Evolutionary conservation across 2,888 invertebrate species (phyloP), one percentile per base, ranked within the genome.

Genomic region (Tubulanus polymorphus): DNA sequence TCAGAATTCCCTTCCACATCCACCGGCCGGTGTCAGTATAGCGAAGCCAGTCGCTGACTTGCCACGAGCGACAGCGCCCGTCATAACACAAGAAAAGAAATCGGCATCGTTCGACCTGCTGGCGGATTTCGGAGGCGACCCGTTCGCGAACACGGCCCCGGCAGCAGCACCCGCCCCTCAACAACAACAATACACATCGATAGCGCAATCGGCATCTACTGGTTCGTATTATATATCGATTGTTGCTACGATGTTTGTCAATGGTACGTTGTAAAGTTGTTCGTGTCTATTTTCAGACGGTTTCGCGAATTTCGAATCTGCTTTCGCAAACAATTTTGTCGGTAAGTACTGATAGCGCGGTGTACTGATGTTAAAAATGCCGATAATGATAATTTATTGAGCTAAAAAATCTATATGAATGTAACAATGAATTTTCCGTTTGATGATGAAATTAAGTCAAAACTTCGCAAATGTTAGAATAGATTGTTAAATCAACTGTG

Each of bases 71-170:
- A n/a, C n/a, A 59, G 18, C 64, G 57, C 55, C 62, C 63, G 25
- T 65, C 60, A 37, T 46, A 50, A 57, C 41, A 41, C 48, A 41
- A 15, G 41, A 41, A 15, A 41, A 23, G 18, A 41, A 41, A 41
- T 41, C 41, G 41, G 18, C 41, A 41, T 41, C 41, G 6, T 41
- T 74, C 62, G 78, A 79, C 64, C 63, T 79, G 20, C 63, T 79
- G 10, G 73, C 75, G 23, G 79, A 79, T 53, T 64, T 79, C 20
- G 75, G 74, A 5, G 72, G 72, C 12, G 77, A 77, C 57, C 77
- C 78, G 0, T 75, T 78, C 59, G 71, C 74, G 3, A 65, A 67
- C 45, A 67, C 68, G 10, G 61, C 71, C 3, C 63, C 73, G 15
- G 59, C 65, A 15, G 51, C 67, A 30, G 57, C 61, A 32, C 49